Base-by-base conservation (phyloP, 2,888 invertebrate species). In the Synanthedon andrenaeformis region DNA sequence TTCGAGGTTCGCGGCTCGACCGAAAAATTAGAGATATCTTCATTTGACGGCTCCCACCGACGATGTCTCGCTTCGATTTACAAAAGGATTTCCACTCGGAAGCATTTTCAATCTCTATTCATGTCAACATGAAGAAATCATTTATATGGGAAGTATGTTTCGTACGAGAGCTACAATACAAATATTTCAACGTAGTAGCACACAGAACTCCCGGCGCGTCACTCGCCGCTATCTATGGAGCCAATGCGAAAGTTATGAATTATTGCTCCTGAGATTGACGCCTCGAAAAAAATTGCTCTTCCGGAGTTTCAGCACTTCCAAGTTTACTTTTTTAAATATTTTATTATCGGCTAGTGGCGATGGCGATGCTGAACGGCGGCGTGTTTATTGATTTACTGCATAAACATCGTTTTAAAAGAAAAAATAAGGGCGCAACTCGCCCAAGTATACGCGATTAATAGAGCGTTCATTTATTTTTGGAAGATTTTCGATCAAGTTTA, bases 21-120 rank as follows among this genome's bases (percentile, higher is more conserved):
- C 82, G 81, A 73, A 75, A 82, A 82, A 83, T 83, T 81, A 77
- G 79, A 81, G 81, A 81, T 76, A 81, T 79, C 77, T 82, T 75
- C 72, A 76, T 79, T 73, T 62, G 59, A 23, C 23, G 49, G 23
- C 23, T 10, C 35, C 35, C 13, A 10, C 63, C 70, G 64, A 35
- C 6, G n/a, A n/a, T n/a, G 74, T 72, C 72, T 71, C 62, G 69
- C 66, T 63, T 63, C 67, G 67, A 64, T 61, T 62, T 51, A 52
- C 41, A 41, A 23, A 49, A 56, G 54, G 52, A 54, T 54, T 56
- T 58, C 56, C 57, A 57, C 58, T 58, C 56, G 56, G 52, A 56
- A 56, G 53, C 53, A 55, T 53, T 57, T 59, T 55, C 52, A 55
- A 56, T 60, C 14, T 60, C 54, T 53, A 52, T 52, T 55, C 45